Conservation (phyloP, 2,113 vertebrate genomes). For the Paramisgurnus dabryanus region DNA sequence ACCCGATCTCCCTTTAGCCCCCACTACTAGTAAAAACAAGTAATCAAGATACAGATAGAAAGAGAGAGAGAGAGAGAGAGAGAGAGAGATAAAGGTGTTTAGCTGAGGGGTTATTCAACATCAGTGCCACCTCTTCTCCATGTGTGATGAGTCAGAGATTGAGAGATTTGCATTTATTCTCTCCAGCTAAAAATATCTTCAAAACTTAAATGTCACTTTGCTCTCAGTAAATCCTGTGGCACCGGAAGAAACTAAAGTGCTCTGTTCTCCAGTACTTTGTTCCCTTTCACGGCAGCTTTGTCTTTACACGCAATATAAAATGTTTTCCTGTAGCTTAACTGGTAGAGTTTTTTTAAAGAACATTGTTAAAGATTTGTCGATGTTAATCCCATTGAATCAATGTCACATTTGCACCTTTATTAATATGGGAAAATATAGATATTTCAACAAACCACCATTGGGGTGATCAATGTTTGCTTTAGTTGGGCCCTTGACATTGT, state of each 20-base stretch:
- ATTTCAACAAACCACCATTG: too few relatives aligned
- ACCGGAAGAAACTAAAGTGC: neutral
- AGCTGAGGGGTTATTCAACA: neutral
- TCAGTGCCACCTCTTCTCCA: neutral
- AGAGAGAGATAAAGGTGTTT: constrained; percentile 9
- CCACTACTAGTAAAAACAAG: neutral
- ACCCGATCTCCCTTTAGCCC: constrained; percentile 11
- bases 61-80: neutral
- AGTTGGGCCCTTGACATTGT: too few relatives aligned
- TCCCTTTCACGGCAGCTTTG: neutral
- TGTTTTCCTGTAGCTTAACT: too few relatives aligned
- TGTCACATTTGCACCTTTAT: too few relatives aligned
- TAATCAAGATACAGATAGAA: neutral
- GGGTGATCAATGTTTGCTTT: too few relatives aligned
- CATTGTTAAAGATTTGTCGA: too few relatives aligned
- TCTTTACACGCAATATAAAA: neutral
- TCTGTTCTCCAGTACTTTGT: neutral
- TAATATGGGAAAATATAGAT: too few relatives aligned
- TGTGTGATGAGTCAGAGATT: constrained; percentile 22
- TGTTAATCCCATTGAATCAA: too few relatives aligned
- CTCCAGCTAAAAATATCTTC: constrained; percentile 35
- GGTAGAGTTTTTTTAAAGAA: too few relatives aligned
- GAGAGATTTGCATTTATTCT: constrained; percentile 37
- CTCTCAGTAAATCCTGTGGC: neutral
- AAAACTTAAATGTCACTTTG: constrained; percentile 18